phyloP scores from a whole-genome alignment of 2,797 vertebrate genomes.

The Garrulus glandarius region DNA sequence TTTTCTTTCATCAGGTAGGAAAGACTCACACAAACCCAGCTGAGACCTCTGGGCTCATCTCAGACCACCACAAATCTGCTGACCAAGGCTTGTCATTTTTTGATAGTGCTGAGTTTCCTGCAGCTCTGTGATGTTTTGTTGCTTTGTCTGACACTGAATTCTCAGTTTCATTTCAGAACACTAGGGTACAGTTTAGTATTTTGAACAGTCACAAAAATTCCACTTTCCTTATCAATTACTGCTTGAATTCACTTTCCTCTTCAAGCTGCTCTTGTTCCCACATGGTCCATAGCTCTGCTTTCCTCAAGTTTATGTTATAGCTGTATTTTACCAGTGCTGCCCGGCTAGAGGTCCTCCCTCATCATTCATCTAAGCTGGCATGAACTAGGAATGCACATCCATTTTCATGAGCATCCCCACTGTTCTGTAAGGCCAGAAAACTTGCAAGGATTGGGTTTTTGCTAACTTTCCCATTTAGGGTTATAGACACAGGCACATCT shows the following conservation, averaged over 20 bases:
- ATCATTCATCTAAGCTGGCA: neutral
- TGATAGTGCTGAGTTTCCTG: neutral
- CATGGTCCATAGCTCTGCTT: neutral
- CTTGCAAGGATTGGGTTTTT: neutral
- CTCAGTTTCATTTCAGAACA: neutral
- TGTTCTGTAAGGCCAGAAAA: neutral
- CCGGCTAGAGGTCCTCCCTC: neutral
- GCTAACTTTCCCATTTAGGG: neutral
- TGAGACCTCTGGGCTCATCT: neutral
- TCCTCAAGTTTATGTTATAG: neutral
- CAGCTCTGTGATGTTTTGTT: neutral
- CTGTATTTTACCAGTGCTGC: neutral
- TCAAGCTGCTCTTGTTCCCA: neutral
- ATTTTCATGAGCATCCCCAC: neutral
- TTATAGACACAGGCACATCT: neutral
- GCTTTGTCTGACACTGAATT: neutral
- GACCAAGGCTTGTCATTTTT: neutral
- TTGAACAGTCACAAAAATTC: neutral
- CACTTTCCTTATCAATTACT: neutral
- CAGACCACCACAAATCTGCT: neutral
- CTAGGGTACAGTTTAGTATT: neutral
- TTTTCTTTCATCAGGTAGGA: rapidly evolving
- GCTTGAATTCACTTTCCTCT: neutral
- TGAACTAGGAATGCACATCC: neutral
- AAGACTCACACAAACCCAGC: neutral